These are phyloP conservation scores for Corythucha ciliata DNA, from an alignment of 2,888 invertebrate genomes.

Conservation along the genomic window DNA sequence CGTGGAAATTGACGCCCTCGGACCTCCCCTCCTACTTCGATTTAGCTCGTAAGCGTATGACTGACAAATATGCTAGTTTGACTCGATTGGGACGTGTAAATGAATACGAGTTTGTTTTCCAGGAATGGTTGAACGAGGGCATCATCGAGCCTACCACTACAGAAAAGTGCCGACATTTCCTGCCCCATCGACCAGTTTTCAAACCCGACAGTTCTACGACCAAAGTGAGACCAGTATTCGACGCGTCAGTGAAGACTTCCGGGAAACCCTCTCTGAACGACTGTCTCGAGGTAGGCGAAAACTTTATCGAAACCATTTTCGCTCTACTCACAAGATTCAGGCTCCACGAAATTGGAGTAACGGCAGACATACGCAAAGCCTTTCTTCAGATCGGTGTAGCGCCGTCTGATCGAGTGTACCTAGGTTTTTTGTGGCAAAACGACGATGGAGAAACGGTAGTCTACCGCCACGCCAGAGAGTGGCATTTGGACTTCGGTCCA, in stretches of 20 bases:
- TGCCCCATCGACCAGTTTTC: constrained; percentile 29
- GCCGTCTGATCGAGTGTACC: no score
- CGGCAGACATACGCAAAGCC: no score
- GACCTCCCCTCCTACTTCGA: constrained; percentile 35
- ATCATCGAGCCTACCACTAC: constrained; percentile 34
- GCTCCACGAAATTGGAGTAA: no score
- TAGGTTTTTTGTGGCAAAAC: no score
- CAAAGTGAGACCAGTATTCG: constrained; percentile 31
- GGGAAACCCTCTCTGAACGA: constrained; percentile 21
- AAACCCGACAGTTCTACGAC: constrained; percentile 28
- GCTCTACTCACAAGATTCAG: no score
- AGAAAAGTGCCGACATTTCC: constrained; percentile 13
- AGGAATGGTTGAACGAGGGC: constrained; percentile 34
- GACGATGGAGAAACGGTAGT: no score
- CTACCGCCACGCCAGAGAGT: no score
- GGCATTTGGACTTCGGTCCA: no score
- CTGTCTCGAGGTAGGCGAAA: no score
- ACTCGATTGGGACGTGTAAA: constrained; percentile 33
- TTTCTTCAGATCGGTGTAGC: no score
- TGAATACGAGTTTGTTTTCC: constrained; percentile 29
- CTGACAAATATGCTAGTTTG: constrained; percentile 29
- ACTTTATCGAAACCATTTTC: no score
- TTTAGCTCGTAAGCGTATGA: constrained; percentile 30
- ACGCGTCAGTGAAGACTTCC: constrained; percentile 28
- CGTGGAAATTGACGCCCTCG: constrained; percentile 38